phyloP scores from a whole-genome alignment of 1,140 invertebrate species.

The Parapsyche elsis region DNA sequence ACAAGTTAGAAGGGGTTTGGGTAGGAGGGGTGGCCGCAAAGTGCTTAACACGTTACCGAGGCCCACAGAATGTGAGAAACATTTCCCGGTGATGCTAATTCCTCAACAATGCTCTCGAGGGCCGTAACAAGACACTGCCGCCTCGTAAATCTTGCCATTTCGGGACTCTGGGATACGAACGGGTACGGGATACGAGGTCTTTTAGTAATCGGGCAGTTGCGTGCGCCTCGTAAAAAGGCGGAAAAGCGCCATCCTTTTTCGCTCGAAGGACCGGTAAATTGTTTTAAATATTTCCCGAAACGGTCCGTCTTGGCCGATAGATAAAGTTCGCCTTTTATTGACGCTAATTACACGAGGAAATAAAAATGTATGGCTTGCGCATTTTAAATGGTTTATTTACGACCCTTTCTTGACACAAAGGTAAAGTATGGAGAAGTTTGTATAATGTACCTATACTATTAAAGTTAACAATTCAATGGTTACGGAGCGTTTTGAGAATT shows the following conservation, averaged over 20 bases:
- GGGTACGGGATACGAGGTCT: neutral
- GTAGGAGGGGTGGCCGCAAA: neutral
- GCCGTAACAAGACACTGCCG: conserved; percentile 44
- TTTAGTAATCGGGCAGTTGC: neutral
- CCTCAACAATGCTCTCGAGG: conserved; percentile 54
- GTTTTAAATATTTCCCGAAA: neutral
- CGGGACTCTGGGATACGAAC: neutral
- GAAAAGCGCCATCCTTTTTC: neutral
- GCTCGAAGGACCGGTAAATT: neutral
- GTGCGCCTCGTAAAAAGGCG: neutral
- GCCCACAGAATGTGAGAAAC: conserved; percentile 43
- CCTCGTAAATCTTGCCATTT: conserved; percentile 48
- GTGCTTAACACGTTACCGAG: conserved; percentile 41
- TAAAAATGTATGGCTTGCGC: too few species aligned
- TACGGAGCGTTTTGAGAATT: too few species aligned
- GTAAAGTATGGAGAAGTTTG: too few species aligned
- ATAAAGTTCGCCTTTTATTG: neutral
- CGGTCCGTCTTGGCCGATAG: neutral
- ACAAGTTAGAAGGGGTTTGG: neutral
- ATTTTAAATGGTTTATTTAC: too few species aligned
- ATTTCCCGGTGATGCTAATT: conserved; percentile 52
- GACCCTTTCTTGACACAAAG: too few species aligned
- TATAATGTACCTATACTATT: too few species aligned
- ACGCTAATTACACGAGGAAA: neutral
- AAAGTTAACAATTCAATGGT: too few species aligned